Evolutionary conservation across 1,140 invertebrate genomes (phyloP).

Genomic region (Mactra quadrangularis): DNA sequence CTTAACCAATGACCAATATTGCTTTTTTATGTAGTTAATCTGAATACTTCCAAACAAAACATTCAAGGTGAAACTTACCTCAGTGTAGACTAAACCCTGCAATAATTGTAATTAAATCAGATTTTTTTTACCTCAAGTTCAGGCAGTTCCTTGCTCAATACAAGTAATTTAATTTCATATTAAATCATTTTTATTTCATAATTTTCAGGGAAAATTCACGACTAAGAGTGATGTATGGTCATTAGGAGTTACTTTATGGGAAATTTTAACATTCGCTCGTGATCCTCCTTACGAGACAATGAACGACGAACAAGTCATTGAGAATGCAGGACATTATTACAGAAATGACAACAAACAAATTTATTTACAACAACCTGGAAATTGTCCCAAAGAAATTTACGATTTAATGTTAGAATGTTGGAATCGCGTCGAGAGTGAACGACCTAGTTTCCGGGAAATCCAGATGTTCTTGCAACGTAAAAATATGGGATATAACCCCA

Average conservation of each 20-base stretch:
- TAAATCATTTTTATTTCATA: no score
- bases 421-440: constrained; percentile 89
- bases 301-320: constrained; percentile 91
- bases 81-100: no score
- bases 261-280: constrained; percentile 93
- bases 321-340: constrained; percentile 85
- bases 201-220: constrained; percentile 89
- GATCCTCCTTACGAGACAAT: constrained; percentile 92
- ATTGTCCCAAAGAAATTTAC: constrained; percentile 86
- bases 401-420: constrained; percentile 97
- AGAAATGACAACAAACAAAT: constrained; percentile 79
- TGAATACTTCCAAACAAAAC: no score
- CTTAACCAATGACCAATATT: no score
- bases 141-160: no score
- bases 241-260: constrained; percentile 94
- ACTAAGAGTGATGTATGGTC: constrained; percentile 95
- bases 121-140: no score
- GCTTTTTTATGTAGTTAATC: no score
- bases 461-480: constrained; percentile 95
- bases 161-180: no score
- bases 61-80: no score
- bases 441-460: constrained; percentile 96
- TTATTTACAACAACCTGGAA: constrained; percentile 76
- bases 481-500: constrained; percentile 88
- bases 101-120: no score